Conservation (phyloP, 1,140 invertebrate genomes). For the Mya arenaria region DNA sequence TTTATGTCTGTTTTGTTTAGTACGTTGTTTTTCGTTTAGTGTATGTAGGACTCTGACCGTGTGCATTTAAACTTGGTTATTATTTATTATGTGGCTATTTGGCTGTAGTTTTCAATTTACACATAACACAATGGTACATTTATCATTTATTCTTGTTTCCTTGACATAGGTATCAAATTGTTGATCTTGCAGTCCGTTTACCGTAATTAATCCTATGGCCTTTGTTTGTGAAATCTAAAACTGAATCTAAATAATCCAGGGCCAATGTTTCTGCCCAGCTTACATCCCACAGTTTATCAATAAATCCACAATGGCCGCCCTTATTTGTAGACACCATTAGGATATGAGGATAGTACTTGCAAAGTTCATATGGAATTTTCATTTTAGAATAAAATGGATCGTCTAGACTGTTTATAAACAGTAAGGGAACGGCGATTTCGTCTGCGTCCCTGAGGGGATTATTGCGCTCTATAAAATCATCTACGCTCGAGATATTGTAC, state of each 20-base stretch:
- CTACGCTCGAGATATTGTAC: slow-evolving; percentile 62
- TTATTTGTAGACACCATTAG: slow-evolving; percentile 68
- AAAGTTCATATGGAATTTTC: slow-evolving; percentile 75
- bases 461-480: slow-evolving; percentile 76
- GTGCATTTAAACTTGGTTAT: no score
- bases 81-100: no score
- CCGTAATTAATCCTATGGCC: slow-evolving; percentile 64
- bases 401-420: slow-evolving; percentile 74
- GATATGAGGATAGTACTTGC: slow-evolving; percentile 75
- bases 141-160: no score
- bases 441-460: slow-evolving; percentile 75
- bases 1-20: no score
- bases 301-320: slow-evolving; percentile 77
- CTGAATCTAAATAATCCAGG: slow-evolving; percentile 68
- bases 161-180: no score
- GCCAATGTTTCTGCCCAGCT: slow-evolving; percentile 69
- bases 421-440: slow-evolving; percentile 74
- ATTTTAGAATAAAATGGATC: slow-evolving; percentile 69
- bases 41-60: no score
- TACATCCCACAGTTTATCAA: slow-evolving; percentile 55
- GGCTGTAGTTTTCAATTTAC: no score
- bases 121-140: no score
- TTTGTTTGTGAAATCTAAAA: slow-evolving; percentile 67
- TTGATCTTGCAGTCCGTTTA: slow-evolving; percentile 57
- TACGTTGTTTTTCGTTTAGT: no score